Evolutionary conservation across 1,140 invertebrate genomes (phyloP).

Genomic region (Heliconius eleuchia): DNA sequence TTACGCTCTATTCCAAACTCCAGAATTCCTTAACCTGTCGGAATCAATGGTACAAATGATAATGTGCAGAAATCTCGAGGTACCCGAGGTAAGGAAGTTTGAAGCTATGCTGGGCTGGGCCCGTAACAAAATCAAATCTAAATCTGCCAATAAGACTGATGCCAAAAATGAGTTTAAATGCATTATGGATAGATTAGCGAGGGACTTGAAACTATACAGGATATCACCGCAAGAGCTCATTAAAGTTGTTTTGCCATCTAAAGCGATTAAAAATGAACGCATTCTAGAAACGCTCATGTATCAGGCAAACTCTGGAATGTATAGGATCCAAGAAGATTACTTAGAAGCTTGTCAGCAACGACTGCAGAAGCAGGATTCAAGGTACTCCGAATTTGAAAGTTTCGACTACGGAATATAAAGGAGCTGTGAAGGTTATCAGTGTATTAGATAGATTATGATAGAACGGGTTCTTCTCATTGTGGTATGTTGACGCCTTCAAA

Average conservation of each 20-base stretch:
- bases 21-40: conserved; percentile 92
- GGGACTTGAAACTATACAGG: conserved; percentile 93
- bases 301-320: conserved; percentile 96
- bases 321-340: conserved; percentile 93
- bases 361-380: conserved; percentile 92
- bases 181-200: conserved; percentile 94
- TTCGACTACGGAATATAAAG: conserved; percentile 87
- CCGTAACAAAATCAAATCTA: conserved; percentile 89
- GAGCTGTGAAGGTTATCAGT: conserved; percentile 77
- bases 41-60: conserved; percentile 98
- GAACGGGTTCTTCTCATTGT: conserved; percentile 69
- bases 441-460: conserved; percentile 75
- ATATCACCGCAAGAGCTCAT: conserved; percentile 96
- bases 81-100: conserved; percentile 95
- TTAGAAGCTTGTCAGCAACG: conserved; percentile 93
- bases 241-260: conserved; percentile 94
- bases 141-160: conserved; percentile 88
- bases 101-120: conserved; percentile 96
- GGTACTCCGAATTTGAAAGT: conserved; percentile 90
- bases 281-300: conserved; percentile 96
- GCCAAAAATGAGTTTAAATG: conserved; percentile 94
- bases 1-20: conserved; percentile 89
- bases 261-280: conserved; percentile 95
- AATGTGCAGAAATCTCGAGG: conserved; percentile 92
- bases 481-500: conserved; percentile 78